These are phyloP conservation scores for Caenorhabditis macrosperma DNA, from an alignment of 2,888 invertebrate genomes.

Conservation along the genomic window DNA sequence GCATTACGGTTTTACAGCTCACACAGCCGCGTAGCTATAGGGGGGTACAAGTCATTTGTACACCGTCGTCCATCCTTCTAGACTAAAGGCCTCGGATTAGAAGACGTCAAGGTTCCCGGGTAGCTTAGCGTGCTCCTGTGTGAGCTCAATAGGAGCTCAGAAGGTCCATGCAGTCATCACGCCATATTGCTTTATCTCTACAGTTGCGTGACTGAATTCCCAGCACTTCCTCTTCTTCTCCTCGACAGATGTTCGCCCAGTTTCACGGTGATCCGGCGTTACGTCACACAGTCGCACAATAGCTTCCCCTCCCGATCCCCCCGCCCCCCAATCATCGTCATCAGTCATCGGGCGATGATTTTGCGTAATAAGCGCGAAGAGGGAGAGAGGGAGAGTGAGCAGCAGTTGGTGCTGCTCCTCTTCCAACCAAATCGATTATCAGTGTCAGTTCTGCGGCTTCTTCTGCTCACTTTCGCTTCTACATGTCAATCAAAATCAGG, in stretches of 20 bases:
- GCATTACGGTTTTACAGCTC: slow-evolving; percentile 39
- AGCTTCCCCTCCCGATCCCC: neutral
- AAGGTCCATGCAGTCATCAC: neutral
- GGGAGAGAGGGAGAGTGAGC: slow-evolving; percentile 1
- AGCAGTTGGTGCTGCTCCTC: slow-evolving; percentile 34
- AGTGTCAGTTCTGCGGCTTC: slow-evolving; percentile 39
- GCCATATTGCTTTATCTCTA: neutral
- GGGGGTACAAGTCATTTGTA: too few relatives aligned
- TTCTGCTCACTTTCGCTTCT: slow-evolving; percentile 28
- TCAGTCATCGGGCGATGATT: slow-evolving; percentile 52
- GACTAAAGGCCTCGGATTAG: too few relatives aligned
- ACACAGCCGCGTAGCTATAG: too few relatives aligned
- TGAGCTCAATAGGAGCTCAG: neutral
- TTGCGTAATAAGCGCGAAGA: slow-evolving; percentile 43
- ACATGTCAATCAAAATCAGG: slow-evolving; percentile 58
- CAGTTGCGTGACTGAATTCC: neutral
- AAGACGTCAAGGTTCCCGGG: too few relatives aligned
- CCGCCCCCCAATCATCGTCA: slow-evolving; percentile 1
- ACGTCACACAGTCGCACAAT: slow-evolving; percentile 35
- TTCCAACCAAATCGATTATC: slow-evolving; percentile 58
- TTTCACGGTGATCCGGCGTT: neutral
- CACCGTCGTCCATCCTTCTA: too few relatives aligned
- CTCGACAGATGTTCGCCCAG: slow-evolving; percentile 8
- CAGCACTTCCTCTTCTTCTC: neutral
- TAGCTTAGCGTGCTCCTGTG: neutral